phyloP scores from a whole-genome alignment of 2,888 invertebrate species.

The Neuroscelio doddi region DNA sequence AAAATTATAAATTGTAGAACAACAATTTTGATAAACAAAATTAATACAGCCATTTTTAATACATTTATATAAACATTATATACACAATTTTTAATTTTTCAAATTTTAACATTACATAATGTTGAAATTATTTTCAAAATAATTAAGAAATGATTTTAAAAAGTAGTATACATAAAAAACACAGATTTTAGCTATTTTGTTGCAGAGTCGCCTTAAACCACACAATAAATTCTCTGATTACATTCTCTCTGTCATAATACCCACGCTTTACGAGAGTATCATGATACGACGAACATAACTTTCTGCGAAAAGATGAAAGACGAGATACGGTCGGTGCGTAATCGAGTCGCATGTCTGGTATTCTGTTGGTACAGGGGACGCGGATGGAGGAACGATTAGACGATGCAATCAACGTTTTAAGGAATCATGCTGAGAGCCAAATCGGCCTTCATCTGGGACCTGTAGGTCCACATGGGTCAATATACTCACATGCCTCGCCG shows the following conservation, averaged over 20 bases:
- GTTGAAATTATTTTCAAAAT: too few species aligned
- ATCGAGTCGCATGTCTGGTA: slow-evolving; percentile 63
- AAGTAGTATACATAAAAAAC: too few species aligned
- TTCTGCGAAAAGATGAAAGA: slow-evolving; percentile 9
- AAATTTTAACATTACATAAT: too few species aligned
- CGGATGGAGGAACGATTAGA: slow-evolving; percentile 96
- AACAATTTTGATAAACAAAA: too few species aligned
- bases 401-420: slow-evolving; percentile 94
- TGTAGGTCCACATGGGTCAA: slow-evolving; percentile 73
- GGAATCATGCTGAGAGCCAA: slow-evolving; percentile 95
- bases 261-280: slow-evolving; percentile 14
- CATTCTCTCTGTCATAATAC: neutral
- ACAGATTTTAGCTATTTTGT: too few species aligned
- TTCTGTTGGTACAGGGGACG: slow-evolving; percentile 80
- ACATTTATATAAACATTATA: too few species aligned
- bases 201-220: too few species aligned
- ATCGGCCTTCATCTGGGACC: slow-evolving; percentile 72
- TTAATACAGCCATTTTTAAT: too few species aligned
- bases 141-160: too few species aligned
- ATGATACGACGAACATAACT: neutral
- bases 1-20: too few species aligned
- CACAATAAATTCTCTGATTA: neutral
- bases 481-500: slow-evolving; percentile 74
- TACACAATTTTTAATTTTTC: too few species aligned
- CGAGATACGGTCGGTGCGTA: slow-evolving; percentile 52